Percentiles rank a stretch among this genome's conserved stretches.
Conservation (phyloP, 2,797 vertebrate species). For the Diglossa cyanea region DNA sequence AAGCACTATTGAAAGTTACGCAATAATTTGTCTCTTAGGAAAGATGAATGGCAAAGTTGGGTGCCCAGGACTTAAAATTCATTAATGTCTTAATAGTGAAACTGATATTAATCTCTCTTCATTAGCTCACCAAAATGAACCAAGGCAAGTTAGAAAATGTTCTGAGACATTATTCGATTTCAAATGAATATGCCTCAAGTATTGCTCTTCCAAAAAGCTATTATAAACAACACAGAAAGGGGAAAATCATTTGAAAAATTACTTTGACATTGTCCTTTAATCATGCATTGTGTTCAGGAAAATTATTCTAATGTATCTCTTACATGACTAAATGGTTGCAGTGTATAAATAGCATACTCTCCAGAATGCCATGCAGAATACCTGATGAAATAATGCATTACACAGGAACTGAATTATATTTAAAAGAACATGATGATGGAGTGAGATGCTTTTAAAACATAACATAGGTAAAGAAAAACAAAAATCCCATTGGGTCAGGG, state of each 20-base stretch:
- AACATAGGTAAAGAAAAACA: background rate
- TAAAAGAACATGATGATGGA: background rate
- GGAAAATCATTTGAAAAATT: constrained; percentile 40
- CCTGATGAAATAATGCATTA: background rate
- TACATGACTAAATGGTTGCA: background rate
- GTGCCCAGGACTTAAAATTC: constrained; percentile 79
- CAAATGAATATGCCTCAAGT: constrained; percentile 30
- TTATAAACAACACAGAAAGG: constrained; percentile 28
- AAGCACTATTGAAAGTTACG: constrained; percentile 85
- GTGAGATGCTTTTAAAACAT: background rate
- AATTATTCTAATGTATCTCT: constrained; percentile 27
- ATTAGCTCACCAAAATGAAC: constrained; percentile 67
- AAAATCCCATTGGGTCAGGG: background rate
- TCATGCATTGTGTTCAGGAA: constrained; percentile 29
- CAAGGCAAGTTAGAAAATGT: constrained; percentile 52
- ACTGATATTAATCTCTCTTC: constrained; percentile 73
- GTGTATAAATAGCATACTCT: constrained; percentile 6
- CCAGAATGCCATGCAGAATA: background rate
- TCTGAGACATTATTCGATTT: constrained; percentile 48
- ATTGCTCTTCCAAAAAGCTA: constrained; percentile 22
- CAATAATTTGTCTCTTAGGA: constrained; percentile 89
- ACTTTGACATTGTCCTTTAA: constrained; percentile 50
- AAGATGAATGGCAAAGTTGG: constrained; percentile 83
- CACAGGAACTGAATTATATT: background rate
- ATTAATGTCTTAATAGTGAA: constrained; percentile 88